These are phyloP conservation scores for Stictonetta naevosa DNA, from an alignment of 2,113 vertebrate species.

Conservation along the genomic window DNA sequence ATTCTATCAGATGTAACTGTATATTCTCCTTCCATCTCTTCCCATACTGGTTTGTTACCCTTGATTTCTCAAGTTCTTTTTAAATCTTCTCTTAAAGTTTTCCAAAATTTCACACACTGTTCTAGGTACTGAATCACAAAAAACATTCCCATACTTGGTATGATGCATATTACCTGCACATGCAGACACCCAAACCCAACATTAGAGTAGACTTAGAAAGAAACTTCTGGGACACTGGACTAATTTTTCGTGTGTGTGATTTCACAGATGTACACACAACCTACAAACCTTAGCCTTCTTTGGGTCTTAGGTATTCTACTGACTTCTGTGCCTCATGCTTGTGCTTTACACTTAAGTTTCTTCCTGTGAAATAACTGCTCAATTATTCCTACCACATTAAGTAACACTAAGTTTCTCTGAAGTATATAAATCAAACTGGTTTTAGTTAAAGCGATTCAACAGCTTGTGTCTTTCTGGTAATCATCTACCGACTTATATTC, in stretches of 20 bases:
- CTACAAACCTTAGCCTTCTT: neutral
- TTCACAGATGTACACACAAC: fast-evolving
- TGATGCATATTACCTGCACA: no score
- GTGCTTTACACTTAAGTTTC: no score
- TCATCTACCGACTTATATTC: no score
- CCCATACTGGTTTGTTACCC: neutral
- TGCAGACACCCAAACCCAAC: no score
- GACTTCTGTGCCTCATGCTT: neutral
- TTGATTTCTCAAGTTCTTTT: neutral
- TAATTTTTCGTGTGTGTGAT: neutral
- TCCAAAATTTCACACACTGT: neutral
- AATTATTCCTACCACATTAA: neutral
- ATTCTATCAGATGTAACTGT: neutral
- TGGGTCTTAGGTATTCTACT: neutral
- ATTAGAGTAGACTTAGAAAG: neutral
- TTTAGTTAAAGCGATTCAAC: neutral
- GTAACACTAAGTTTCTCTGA: neutral
- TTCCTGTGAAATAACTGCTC: neutral
- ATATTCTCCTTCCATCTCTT: neutral
- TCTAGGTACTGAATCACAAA: neutral
- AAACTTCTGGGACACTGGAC: neutral
- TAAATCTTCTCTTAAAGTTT: neutral
- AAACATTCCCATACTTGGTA: no score
- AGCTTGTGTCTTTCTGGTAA: neutral
- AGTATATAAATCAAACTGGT: no score